Evolutionary conservation across 2,888 invertebrate species (phyloP), one percentile per base, ranked within the genome.

Genomic region (Noctua pronuba): DNA sequence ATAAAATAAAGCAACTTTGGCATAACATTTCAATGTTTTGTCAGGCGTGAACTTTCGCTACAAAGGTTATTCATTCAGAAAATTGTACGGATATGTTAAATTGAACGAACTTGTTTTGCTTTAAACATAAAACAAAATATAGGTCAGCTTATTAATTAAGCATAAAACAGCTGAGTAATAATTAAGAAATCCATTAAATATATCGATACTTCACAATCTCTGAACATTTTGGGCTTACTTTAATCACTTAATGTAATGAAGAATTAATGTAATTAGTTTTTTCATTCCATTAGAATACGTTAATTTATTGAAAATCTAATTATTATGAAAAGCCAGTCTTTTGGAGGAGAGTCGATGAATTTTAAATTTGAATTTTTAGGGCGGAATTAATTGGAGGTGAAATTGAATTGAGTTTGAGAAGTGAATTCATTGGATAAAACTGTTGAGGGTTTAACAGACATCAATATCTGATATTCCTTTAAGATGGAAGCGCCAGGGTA

Each of bases 181-280:
- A 84, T 84, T 67, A 82, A 55, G 35, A 13, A 49, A 71, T 60
- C 69, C 70, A 82, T 82, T 65, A 84, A 68, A 69, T 72, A 82
- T 75, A 55, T 80, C 41, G 82, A 72, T 35, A 21, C 21, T 31
- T 46, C 24, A 49, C 46, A 65, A 80, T 81, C 46, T 79, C 31
- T 49, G 28, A 72, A 72, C 38, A 58, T 72, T 52, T 55, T 38
- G 2, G n/a, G 28, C 11, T 18, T 58, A 31, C 38, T 73, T 58
- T 58, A 55, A 62, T 73, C 28, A 75, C 66, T 62, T 81, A 60
- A 66, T 4, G 65, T 70, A 70, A 85, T 62, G 60, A 80, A 84
- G n/a, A 81, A 81, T 62, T 75, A 52, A 80, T 21, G 28, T 46
- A 72, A 85, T 76, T 82, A 58, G 10, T 21, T 81, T 85, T 83